Evolutionary conservation across 1,140 invertebrate genomes (phyloP).

Genomic region (Gonioctena quinquepunctata): DNA sequence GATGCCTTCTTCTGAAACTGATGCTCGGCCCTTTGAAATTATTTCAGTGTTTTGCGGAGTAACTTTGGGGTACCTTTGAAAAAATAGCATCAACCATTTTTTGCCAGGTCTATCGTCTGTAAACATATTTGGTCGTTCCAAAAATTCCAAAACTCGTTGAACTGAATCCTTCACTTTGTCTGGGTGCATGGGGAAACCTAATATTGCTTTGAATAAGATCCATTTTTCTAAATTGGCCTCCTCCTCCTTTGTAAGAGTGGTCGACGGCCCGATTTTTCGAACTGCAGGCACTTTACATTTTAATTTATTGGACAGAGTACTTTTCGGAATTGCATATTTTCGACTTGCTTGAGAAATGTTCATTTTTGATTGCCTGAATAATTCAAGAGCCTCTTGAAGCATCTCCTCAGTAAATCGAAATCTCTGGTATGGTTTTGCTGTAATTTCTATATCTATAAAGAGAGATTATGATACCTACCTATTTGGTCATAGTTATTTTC

Average conservation of each 20-base stretch:
- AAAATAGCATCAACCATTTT: conserved; percentile 31
- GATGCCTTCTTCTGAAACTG: not conserved
- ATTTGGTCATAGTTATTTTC: too few species aligned
- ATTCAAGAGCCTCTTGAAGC: too few species aligned
- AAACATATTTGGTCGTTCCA: conserved; percentile 44
- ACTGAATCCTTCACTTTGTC: conserved; percentile 50
- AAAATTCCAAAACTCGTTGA: conserved; percentile 45
- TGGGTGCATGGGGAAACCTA: conserved; percentile 50
- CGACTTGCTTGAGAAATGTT: too few species aligned
- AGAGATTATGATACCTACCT: too few species aligned
- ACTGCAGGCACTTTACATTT: conserved; percentile 37
- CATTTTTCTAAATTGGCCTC: conserved; percentile 45
- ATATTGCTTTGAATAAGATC: conserved; percentile 46
- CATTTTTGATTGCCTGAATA: too few species aligned
- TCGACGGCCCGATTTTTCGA: conserved; percentile 42
- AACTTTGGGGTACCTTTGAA: not conserved
- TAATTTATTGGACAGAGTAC: conserved; percentile 42
- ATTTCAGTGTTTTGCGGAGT: not conserved
- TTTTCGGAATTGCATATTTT: too few species aligned
- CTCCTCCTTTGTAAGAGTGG: conserved; percentile 41
- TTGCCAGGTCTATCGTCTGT: conserved; percentile 38
- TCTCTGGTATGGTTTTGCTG: too few species aligned
- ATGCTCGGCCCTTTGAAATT: not conserved
- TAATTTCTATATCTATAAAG: too few species aligned
- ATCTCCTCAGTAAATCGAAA: too few species aligned